These are phyloP conservation scores for Torymus auratus DNA, from an alignment of 2,888 invertebrate genomes.

Conservation along the genomic window DNA sequence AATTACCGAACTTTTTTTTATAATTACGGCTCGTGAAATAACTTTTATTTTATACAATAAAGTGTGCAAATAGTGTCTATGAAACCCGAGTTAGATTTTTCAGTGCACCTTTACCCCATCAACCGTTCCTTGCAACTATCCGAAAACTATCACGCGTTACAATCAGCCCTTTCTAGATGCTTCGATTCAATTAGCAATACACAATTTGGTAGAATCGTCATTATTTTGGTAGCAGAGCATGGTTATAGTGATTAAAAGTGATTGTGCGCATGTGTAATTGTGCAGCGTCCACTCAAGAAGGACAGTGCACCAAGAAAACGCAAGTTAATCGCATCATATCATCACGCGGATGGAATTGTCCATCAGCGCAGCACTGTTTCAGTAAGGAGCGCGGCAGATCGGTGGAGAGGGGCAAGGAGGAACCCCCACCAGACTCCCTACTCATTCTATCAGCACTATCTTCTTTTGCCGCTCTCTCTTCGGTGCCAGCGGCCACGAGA, in stretches of 20 bases:
- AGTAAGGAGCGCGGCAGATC: neutral
- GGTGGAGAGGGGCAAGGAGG: too few relatives aligned
- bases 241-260: neutral
- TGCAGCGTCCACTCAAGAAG: neutral
- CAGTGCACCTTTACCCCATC: too few relatives aligned
- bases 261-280: neutral
- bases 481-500: too few relatives aligned
- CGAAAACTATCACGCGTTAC: neutral
- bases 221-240: neutral
- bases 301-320: neutral
- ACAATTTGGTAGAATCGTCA: neutral
- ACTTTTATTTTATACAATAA: neutral
- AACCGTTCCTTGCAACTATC: too few relatives aligned
- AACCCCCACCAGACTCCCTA: too few relatives aligned
- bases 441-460: too few relatives aligned
- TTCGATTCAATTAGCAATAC: neutral
- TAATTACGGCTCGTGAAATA: neutral
- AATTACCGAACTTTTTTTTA: too few relatives aligned
- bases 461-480: too few relatives aligned
- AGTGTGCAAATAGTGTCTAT: neutral
- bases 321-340: neutral
- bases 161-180: neutral
- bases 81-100: neutral
- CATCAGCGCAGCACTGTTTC: neutral
- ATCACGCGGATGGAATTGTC: neutral